These are phyloP conservation scores for Hormiphora californensis DNA, from an alignment of 37 sponge, comb jelly and placozoan genomes.

Conservation along the genomic window DNA sequence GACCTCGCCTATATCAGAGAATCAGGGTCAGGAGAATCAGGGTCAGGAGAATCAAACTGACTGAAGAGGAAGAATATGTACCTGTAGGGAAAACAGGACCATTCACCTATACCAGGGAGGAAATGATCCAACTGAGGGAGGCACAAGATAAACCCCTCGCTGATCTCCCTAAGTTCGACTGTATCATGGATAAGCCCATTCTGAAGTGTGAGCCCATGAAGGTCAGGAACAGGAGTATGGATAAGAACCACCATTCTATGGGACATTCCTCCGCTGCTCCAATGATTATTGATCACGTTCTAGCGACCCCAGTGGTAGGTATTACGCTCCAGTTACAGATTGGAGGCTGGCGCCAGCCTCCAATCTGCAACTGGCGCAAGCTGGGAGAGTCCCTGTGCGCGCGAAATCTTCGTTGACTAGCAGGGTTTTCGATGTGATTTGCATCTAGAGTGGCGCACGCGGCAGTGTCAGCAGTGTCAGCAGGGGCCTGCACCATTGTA, in stretches of 20 bases:
- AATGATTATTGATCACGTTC: slow-evolving; percentile 34
- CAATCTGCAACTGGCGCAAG: too few species aligned
- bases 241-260: slow-evolving; percentile 11
- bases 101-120: slow-evolving; percentile 7
- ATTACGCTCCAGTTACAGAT: too few species aligned
- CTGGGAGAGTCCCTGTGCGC: too few species aligned
- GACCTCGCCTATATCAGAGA: too few species aligned
- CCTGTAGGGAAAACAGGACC: slow-evolving; percentile 47
- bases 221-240: slow-evolving; percentile 51
- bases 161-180: slow-evolving; percentile 4
- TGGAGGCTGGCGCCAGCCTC: too few species aligned
- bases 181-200: slow-evolving; percentile 44
- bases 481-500: too few species aligned
- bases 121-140: slow-evolving; percentile 14
- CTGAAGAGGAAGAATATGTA: slow-evolving; percentile 12
- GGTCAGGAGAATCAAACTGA: too few species aligned
- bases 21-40: too few species aligned
- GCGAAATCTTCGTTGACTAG: too few species aligned
- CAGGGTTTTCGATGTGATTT: too few species aligned
- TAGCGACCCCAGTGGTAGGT: neutral
- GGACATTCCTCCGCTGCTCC: neutral
- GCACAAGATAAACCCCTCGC: slow-evolving; percentile 16
- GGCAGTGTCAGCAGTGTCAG: too few species aligned
- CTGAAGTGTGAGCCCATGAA: neutral
- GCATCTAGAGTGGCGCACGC: too few species aligned